Percentiles rank a stretch among this genome's conserved stretches.
Evolutionary conservation across 2,888 invertebrate genomes (phyloP).

Genomic region (Brenthis daphne): DNA sequence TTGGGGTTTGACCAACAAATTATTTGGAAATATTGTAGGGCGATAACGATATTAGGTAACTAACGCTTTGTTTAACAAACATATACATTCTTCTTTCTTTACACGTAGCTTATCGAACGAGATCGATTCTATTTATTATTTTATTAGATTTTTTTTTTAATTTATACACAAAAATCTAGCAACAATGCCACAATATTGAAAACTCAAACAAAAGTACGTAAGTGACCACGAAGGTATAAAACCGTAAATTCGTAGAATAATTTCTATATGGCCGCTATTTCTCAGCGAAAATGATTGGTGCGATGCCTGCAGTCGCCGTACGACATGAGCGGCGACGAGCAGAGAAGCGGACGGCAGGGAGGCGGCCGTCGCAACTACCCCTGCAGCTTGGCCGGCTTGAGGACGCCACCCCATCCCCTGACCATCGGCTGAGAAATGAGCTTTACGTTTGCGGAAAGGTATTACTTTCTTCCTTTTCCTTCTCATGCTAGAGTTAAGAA

Average conservation of each 20-base stretch:
- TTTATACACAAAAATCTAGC: no score
- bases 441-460: constrained; percentile 89
- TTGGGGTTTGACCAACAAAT: background rate
- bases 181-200: no score
- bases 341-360: constrained; percentile 86
- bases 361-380: constrained; percentile 85
- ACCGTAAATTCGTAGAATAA: background rate
- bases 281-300: constrained; percentile 89
- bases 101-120: no score
- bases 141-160: no score
- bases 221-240: no score
- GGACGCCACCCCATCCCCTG: constrained; percentile 85
- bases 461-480: constrained; percentile 23
- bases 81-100: no score
- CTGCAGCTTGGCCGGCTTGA: constrained; percentile 85
- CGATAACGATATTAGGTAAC: background rate
- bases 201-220: no score
- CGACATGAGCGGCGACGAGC: constrained; percentile 90
- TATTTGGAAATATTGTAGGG: background rate
- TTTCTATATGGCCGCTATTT: constrained; percentile 29
- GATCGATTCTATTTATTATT: no score
- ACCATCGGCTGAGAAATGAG: constrained; percentile 83
- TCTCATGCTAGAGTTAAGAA: no score
- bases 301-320: constrained; percentile 93
- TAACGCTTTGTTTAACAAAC: no score